Percentiles rank a stretch among this genome's conserved stretches.
Evolutionary conservation across 35 echinoderm and acorn worm genomes (phyloP).

Genomic region (Nesometra sesokonis): DNA sequence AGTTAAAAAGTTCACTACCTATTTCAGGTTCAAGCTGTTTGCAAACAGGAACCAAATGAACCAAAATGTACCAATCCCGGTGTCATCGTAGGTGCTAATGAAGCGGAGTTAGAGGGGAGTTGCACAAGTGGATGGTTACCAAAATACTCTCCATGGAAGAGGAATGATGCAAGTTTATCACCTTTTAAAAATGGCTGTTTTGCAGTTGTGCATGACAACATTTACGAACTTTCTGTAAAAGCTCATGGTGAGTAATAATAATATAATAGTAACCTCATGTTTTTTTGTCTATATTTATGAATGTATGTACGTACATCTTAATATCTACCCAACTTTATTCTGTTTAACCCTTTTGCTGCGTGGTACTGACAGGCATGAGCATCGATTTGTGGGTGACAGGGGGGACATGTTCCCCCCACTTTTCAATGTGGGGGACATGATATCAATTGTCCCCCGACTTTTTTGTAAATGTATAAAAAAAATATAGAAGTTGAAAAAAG

Average conservation of each 20-base stretch:
- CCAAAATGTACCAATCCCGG: neutral
- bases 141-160: constrained; percentile 29
- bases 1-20: too few relatives aligned
- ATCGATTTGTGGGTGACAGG: too few relatives aligned
- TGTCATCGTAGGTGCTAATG: neutral
- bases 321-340: too few relatives aligned
- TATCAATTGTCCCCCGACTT: too few relatives aligned
- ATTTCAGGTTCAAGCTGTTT: neutral
- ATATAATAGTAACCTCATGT: too few relatives aligned
- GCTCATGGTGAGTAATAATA: constrained; percentile 7
- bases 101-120: neutral
- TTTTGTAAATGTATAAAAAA: too few relatives aligned
- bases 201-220: constrained; percentile 13
- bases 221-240: constrained; percentile 14
- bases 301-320: too few relatives aligned
- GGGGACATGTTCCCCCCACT: too few relatives aligned
- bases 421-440: too few relatives aligned
- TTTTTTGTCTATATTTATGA: neutral
- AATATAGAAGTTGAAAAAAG: too few relatives aligned
- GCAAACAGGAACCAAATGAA: neutral
- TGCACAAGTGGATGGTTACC: neutral
- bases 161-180: constrained; percentile 28
- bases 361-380: too few relatives aligned
- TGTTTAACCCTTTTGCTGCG: too few relatives aligned
- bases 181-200: constrained; percentile 48